Base-by-base conservation (phyloP, 2,888 invertebrate genomes). In the Drosophila lacicola region DNA sequence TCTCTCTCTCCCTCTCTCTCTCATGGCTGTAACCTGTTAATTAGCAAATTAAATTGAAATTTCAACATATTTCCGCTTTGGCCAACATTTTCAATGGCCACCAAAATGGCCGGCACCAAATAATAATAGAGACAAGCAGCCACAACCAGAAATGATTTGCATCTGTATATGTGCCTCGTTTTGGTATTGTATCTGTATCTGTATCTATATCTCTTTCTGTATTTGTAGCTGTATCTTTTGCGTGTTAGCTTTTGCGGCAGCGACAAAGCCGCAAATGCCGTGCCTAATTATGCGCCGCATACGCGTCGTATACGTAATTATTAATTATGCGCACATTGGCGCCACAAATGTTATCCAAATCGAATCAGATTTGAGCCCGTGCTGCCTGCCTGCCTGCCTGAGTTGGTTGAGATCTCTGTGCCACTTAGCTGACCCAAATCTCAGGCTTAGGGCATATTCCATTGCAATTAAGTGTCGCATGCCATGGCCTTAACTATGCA, bases 401-500 rank as follows among this genome's bases (percentile, higher is more conserved):
- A n/a, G 17, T 47, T 50, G 42, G 33, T 67, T 60, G 68, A 63
- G 71, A 86, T 77, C 62, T 73, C 50, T 81, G 81, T 84, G 87
- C 84, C 68, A 87, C 69, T 73, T 78, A 72, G 57, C 67, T 81
- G 80, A 77, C 84, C 80, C 67, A 83, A 80, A 80, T 83, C 88
- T 84, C 80, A 79, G 80, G 78, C 75, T 73, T 56, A 36, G 58
- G 65, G 50, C 78, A 87, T 82, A 84, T 75, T 65, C 69, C 70
- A 73, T 71, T 64, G 70, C 82, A 82, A 82, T 82, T 82, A 82
- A 74, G 54, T 82, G 82, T 82, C 82, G 82, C 82, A 82, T 82
- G 89, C 87, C 71, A 84, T 69, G 68, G 57, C 64, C 78, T 74
- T 86, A 82, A 83, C 84, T 88, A 82, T 82, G 82, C 82, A 88